Evolutionary conservation across 2,113 vertebrate species (phyloP), one percentile per base, ranked within the genome.

Genomic region (Carassius carassius): DNA sequence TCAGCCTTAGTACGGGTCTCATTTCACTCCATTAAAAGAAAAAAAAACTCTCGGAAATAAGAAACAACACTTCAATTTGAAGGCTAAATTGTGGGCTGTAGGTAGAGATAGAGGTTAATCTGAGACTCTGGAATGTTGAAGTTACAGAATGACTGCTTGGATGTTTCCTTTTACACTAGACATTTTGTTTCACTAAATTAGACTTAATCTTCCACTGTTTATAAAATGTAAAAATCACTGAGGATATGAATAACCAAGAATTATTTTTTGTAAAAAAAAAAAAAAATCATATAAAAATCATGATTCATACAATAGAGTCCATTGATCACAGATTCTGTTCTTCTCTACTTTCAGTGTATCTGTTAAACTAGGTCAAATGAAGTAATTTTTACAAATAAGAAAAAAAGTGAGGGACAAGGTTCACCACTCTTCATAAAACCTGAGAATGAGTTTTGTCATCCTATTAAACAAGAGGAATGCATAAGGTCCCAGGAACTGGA

Each of bases 1-100:
- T 85, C 21, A 79, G 54, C 37, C 32, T 72, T 62, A 79, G 84
- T n/a, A 19, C n/a, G 16, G 78, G 13, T 67, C 17, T 65, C 37
- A 67, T 69, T 81, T 81, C 78, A 81, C 78, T 81, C 78, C 62
- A 67, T 67, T 81, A 67, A 81, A 16, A 69, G 16, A 13, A 49
- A 49, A 47, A 47, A 49, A 49, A 49, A 3, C 13, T 0, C 44
- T 35, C 74, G 69, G 83, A 78, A 84, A 51, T 35, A 65, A 65
- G 60, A 84, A 72, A 78, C 62, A 85, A 72, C 67, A 14, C 51
- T 84, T 84, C 14, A 37, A 47, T 79, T 44, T 81, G 44, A 81
- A 67, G 76, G 17, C 58, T 85, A 65, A 69, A 62, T 25, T 74
- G 67, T 74, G 35, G 65, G 51, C 23, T 41, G 25, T 8, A 23